Percentiles rank a stretch among this genome's conserved stretches.
These are phyloP conservation scores for Trogon surrucura DNA, from an alignment of 2,113 vertebrate species.

Conservation along the genomic window DNA sequence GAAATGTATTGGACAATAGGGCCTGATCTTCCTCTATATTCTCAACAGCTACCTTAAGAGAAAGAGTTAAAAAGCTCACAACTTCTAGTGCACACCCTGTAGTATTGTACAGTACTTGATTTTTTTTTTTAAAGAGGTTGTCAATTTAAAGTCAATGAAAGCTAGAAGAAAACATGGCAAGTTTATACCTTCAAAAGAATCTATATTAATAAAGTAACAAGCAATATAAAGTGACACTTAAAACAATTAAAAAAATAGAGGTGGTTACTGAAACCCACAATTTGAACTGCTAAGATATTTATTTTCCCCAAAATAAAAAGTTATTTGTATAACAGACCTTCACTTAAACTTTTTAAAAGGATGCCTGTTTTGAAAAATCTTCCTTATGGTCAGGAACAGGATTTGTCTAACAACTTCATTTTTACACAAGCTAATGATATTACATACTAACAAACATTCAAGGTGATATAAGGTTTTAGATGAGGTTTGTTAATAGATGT, in stretches of 20 bases:
- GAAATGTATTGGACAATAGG: not conserved
- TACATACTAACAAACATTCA: not conserved
- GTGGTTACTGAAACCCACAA: not conserved
- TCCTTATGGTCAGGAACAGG: not conserved
- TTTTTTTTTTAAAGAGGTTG: not conserved
- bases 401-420: not conserved
- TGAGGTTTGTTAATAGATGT: not conserved
- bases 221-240: not conserved
- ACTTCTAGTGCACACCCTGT: not conserved
- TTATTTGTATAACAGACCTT: not conserved
- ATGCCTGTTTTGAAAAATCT: not conserved
- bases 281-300: not conserved
- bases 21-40: not conserved
- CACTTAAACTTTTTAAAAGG: not conserved
- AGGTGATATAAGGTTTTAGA: not conserved
- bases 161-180: not conserved
- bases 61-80: not conserved
- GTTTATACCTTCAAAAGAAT: not conserved
- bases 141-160: not conserved
- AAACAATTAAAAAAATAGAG: not conserved
- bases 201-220: not conserved
- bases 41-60: not conserved
- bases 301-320: not conserved
- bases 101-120: not conserved
- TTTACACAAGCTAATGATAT: not conserved